Evolutionary conservation across 2,797 vertebrate genomes (phyloP), one percentile per base, ranked within the genome.

Genomic region (Thaleichthys pacificus): DNA sequence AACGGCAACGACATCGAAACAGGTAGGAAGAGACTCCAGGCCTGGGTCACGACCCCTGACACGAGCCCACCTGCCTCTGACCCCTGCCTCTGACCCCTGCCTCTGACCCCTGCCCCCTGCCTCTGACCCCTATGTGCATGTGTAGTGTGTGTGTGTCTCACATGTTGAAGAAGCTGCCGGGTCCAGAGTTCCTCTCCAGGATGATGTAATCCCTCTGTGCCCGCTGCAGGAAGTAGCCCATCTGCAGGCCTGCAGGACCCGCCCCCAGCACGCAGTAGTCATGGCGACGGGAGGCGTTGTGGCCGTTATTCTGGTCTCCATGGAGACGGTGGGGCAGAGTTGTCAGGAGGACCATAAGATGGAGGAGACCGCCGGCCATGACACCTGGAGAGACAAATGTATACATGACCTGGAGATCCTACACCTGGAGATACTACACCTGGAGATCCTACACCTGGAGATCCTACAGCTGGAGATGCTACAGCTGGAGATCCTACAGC

Each of bases 1-100:
- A 99, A 99, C 77, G 91, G 95, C 83, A 99, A 97, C 0, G 97
- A 99, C 70, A 90, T 97, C 7, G 97, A 98, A 84, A 98, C 96
- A 91, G 97, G 97, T 99, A 91, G 1, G 70, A 75, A 6, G n/a
- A 63, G 9, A 28, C 14, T n/a, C 21, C n/a, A 14, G 5, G 32
- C 32, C 5, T 7, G 6, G 32, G 32, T 35, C 32, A 35, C 6
- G 4, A 35, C 32, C 32, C 32, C 32, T 35, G 32, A 35, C 32
- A 35, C 5, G 1, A 35, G 32, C 47, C 47, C 47, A 17, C 47
- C 47, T 51, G 11, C 12, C 9, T 51, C 47, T 51, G 5, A 35
- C 6, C 32, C 32, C 32, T 35, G 32, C 32, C 32, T 35, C 32
- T 35, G 5, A 35, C 2, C 32, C 32, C 32, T 35, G 32, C 32